Evolutionary conservation across 2,113 vertebrate species (phyloP).

Genomic region (Paramisgurnus dabryanus): DNA sequence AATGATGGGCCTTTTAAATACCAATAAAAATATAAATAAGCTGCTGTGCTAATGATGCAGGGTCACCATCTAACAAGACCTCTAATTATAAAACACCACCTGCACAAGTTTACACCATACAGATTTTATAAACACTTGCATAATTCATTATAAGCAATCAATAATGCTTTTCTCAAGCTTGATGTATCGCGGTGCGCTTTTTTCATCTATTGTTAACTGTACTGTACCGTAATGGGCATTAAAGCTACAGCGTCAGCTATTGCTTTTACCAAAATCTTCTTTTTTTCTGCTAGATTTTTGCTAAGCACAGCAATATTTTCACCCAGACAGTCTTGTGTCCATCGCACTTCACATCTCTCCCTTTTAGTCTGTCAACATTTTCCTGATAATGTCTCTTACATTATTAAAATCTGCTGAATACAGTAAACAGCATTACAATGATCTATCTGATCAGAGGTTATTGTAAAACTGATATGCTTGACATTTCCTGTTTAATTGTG

Average conservation of each 20-base stretch:
- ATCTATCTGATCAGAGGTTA: not conserved
- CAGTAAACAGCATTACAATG: not conserved
- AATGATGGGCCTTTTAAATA: no score
- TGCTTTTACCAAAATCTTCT: conserved; percentile 4
- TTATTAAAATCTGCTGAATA: not conserved
- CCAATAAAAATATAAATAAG: not conserved
- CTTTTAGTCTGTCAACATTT: not conserved
- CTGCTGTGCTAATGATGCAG: no score
- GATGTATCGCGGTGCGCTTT: not conserved
- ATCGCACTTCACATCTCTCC: not conserved
- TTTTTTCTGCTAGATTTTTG: not conserved
- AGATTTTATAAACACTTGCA: not conserved
- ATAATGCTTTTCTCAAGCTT: conserved; percentile 18
- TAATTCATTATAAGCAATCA: conserved; percentile 9
- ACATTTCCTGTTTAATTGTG: not conserved
- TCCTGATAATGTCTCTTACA: not conserved
- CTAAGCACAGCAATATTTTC: conserved; percentile 10
- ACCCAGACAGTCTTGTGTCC: conserved; percentile 8
- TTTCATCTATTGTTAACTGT: not conserved
- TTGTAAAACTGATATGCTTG: not conserved
- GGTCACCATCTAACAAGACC: no score
- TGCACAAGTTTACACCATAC: no score
- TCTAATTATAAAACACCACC: no score
- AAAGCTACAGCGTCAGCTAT: conserved; percentile 23
- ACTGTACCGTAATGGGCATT: conserved; percentile 1